Evolutionary conservation across 2,888 invertebrate genomes (phyloP).

Genomic region (Apomyelois bistriatella): DNA sequence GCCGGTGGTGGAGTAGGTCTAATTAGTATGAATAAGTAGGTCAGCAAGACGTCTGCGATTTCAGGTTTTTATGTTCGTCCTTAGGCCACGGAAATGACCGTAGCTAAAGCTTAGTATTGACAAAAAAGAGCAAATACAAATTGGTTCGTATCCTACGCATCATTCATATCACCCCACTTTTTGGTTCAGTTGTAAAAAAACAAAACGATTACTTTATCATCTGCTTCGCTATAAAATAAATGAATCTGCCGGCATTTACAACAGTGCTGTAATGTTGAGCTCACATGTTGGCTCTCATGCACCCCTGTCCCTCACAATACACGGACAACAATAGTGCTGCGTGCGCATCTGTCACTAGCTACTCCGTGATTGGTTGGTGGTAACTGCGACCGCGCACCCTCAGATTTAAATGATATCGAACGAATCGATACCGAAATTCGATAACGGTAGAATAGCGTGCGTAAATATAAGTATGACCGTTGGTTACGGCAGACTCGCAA

Average conservation of each 20-base stretch:
- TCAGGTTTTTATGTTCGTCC: too few relatives aligned
- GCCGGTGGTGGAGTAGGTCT: too few relatives aligned
- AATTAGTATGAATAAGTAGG: too few relatives aligned
- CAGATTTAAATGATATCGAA: slow-evolving; percentile 65
- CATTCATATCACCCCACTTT: neutral
- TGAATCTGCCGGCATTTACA: slow-evolving; percentile 32
- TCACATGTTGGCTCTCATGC: slow-evolving; percentile 61
- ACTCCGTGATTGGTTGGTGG: slow-evolving; percentile 47
- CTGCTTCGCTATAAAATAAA: slow-evolving; percentile 3
- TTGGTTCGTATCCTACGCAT: neutral
- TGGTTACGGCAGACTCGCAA: neutral
- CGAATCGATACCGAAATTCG: slow-evolving; percentile 64
- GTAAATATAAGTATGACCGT: neutral
- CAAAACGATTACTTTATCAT: slow-evolving; percentile 13
- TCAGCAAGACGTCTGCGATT: too few relatives aligned
- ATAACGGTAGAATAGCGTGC: slow-evolving; percentile 49
- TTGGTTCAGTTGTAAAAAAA: slow-evolving; percentile 1
- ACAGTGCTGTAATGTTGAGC: slow-evolving; percentile 44
- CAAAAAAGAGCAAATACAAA: neutral
- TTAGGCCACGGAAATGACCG: too few relatives aligned
- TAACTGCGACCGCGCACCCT: slow-evolving; percentile 50
- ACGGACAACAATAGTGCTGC: slow-evolving; percentile 54
- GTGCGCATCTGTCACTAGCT: slow-evolving; percentile 63
- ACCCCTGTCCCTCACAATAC: slow-evolving; percentile 62
- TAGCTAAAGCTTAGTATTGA: neutral